Percentiles rank a stretch among this genome's conserved stretches.
phyloP scores from a whole-genome alignment of 2,888 invertebrate species.

The Adineta ricciae region DNA sequence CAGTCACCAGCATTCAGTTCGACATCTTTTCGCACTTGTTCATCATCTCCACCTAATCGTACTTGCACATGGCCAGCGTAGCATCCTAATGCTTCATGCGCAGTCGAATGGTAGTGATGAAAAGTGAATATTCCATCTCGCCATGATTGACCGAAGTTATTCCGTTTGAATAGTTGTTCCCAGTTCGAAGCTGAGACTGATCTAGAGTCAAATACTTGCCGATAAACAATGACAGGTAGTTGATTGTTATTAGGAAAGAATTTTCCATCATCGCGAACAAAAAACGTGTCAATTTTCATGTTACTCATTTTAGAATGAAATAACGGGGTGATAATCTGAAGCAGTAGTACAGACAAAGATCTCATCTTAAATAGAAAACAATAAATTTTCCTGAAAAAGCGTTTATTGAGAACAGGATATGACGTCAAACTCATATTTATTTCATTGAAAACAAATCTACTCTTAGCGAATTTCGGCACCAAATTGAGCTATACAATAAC shows the following conservation, averaged over 20 bases:
- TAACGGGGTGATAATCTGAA: not conserved
- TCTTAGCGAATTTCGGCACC: conserved; percentile 50
- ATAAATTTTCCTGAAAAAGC: not conserved
- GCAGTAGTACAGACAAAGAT: not conserved
- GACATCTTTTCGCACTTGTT: not conserved
- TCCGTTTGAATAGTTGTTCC: not conserved
- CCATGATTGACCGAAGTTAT: not conserved
- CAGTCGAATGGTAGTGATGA: conserved; percentile 15
- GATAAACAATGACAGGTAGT: not conserved
- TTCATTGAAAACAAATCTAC: too few relatives aligned
- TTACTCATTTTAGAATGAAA: not conserved
- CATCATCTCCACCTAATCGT: not conserved
- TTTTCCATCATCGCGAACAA: not conserved
- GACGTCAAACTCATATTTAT: too few relatives aligned
- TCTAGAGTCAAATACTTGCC: not conserved
- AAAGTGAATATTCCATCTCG: not conserved
- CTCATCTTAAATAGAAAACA: not conserved
- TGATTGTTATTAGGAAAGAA: conserved; percentile 13
- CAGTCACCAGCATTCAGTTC: not conserved
- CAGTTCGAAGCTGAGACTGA: not conserved
- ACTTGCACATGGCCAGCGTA: not conserved
- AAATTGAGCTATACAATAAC: conserved; percentile 53
- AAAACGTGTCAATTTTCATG: not conserved
- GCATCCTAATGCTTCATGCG: not conserved
- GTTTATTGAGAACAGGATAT: too few relatives aligned